Conservation (phyloP, 2,888 invertebrate species). For the Athalia circularis region DNA sequence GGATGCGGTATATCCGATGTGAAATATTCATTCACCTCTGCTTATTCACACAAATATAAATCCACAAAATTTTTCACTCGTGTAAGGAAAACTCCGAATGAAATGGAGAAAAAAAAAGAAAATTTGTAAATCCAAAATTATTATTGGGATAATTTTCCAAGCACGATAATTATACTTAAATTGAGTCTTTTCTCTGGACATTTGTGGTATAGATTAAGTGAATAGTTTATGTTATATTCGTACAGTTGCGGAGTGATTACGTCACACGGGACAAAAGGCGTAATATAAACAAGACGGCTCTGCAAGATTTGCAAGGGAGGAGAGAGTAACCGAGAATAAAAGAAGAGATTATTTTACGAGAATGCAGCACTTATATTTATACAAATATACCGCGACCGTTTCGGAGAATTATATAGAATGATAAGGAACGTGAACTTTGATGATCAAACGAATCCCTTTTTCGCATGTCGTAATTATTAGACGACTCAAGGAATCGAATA, state of each 20-base stretch:
- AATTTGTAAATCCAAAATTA: too few species aligned
- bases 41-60: too few species aligned
- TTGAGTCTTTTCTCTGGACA: too few species aligned
- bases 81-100: too few species aligned
- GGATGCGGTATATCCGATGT: too few species aligned
- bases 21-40: too few species aligned
- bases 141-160: background rate
- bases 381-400: background rate
- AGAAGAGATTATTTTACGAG: constrained; percentile 20
- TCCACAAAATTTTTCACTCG: too few species aligned
- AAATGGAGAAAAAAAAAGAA: too few species aligned
- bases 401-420: background rate
- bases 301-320: constrained; percentile 5
- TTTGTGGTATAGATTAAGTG: background rate
- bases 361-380: too few species aligned
- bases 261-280: constrained; percentile 29
- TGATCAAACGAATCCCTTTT: constrained; percentile 8
- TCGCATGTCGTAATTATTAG: background rate
- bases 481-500: background rate
- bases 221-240: background rate
- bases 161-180: too few species aligned
- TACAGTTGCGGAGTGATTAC: constrained; percentile 10
- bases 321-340: constrained; percentile 1
- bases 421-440: constrained; percentile 24
- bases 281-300: constrained; percentile 25